Evolutionary conservation across 2,888 invertebrate species (phyloP).

Genomic region (Ophion costatus): DNA sequence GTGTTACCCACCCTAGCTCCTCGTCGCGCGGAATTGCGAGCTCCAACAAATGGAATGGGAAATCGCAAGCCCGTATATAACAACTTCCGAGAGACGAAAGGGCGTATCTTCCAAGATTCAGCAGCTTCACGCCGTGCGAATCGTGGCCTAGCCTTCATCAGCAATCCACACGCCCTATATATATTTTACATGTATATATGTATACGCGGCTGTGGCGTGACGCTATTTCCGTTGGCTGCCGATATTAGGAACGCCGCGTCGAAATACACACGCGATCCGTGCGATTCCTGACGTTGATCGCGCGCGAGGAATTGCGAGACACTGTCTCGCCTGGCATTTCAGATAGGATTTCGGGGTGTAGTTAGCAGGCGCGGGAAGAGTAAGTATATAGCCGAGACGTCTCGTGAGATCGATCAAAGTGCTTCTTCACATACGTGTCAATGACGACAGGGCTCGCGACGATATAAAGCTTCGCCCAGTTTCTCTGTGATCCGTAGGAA

Average conservation of each 20-base stretch:
- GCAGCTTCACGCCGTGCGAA: not conserved
- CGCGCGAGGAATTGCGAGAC: conserved; percentile 62
- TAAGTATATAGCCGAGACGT: not conserved
- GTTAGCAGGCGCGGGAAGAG: not conserved
- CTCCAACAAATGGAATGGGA: conserved; percentile 33
- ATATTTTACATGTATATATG: not conserved
- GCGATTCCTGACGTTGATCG: conserved; percentile 63
- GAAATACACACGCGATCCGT: conserved; percentile 52
- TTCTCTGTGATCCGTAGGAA: no score
- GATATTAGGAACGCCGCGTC: conserved; percentile 36
- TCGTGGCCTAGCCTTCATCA: not conserved
- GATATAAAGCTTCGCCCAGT: not conserved
- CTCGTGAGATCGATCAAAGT: conserved; percentile 55
- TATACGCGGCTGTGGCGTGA: not conserved
- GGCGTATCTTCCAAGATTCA: conserved; percentile 3
- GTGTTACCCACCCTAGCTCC: conserved; percentile 28
- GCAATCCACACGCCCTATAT: not conserved
- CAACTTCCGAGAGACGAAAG: not conserved
- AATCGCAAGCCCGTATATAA: not conserved
- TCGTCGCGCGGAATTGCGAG: conserved; percentile 30
- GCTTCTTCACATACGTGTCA: not conserved
- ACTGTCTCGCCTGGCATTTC: conserved; percentile 58
- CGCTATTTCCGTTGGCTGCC: conserved; percentile 18
- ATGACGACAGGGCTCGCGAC: not conserved
- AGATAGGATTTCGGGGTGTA: conserved; percentile 40